phyloP scores from a whole-genome alignment of 1,140 invertebrate genomes.

The Wasmannia auropunctata region DNA sequence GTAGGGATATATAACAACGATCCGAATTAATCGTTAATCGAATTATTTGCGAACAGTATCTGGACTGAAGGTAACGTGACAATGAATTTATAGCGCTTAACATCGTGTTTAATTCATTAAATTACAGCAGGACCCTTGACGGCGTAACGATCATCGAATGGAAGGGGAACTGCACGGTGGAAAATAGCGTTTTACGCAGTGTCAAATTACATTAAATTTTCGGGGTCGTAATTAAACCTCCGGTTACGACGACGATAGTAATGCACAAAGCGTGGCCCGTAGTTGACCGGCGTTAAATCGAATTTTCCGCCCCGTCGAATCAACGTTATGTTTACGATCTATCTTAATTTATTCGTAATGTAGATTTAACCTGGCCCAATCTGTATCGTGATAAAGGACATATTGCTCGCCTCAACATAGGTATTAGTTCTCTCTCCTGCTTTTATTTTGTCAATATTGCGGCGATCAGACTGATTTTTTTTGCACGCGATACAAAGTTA shows the following conservation, averaged over 20 bases:
- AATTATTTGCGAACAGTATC: neutral
- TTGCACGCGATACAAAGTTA: neutral
- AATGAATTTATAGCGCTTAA: conserved; percentile 50
- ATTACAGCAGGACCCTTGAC: conserved; percentile 22
- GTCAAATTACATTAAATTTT: conserved; percentile 61
- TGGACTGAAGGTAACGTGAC: conserved; percentile 16
- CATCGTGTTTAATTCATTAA: conserved; percentile 51
- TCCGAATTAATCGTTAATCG: conserved; percentile 4
- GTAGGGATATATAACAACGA: neutral
- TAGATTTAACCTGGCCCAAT: conserved; percentile 31
- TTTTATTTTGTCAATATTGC: neutral
- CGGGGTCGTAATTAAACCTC: conserved; percentile 44
- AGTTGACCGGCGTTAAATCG: conserved; percentile 55
- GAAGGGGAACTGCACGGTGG: neutral
- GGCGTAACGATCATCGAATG: conserved; percentile 14
- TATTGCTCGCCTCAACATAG: neutral
- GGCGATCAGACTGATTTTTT: neutral
- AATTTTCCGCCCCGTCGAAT: conserved; percentile 47
- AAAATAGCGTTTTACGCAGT: conserved; percentile 51
- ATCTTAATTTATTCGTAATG: conserved; percentile 56
- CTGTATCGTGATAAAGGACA: conserved; percentile 2
- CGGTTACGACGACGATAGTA: conserved; percentile 42
- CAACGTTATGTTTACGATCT: conserved; percentile 51
- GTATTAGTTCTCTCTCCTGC: conserved; percentile 27
- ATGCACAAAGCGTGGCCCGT: conserved; percentile 38